These are phyloP conservation scores for Dreissena rostriformis DNA, from an alignment of 1,140 invertebrate species.

Conservation along the genomic window DNA sequence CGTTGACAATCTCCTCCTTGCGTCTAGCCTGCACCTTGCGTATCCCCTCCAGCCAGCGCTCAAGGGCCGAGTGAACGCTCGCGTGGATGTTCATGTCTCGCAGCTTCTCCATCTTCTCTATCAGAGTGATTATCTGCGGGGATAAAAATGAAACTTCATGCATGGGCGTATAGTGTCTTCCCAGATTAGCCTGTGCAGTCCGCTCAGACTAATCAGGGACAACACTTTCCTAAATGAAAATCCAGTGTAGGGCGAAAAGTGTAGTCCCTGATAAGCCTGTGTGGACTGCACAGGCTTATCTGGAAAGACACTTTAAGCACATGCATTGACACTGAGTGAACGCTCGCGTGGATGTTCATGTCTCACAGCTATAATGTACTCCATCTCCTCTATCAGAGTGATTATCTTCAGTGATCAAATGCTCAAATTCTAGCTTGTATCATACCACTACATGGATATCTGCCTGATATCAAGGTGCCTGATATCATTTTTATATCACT, in stretches of 20 bases:
- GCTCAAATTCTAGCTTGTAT: too few relatives aligned
- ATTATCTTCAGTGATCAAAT: conserved; percentile 83
- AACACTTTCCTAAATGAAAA: conserved; percentile 85
- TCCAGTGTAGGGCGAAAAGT: conserved; percentile 84
- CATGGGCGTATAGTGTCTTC: too few relatives aligned
- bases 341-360: conserved; percentile 84
- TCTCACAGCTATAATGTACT: conserved; percentile 84
- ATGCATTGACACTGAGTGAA: conserved; percentile 85
- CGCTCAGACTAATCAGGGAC: conserved; percentile 85
- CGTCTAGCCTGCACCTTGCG: conserved; percentile 86
- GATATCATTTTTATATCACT: too few relatives aligned
- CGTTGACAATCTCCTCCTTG: conserved; percentile 86
- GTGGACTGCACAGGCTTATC: conserved; percentile 85
- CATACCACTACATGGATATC: too few relatives aligned
- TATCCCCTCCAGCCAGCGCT: conserved; percentile 86
- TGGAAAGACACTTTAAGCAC: conserved; percentile 87
- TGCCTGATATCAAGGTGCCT: too few relatives aligned
- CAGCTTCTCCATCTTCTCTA: conserved; percentile 87
- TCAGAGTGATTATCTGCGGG: conserved; percentile 85
- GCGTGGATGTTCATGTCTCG: conserved; percentile 83
- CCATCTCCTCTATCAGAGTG: conserved; percentile 87
- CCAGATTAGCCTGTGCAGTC: conserved; percentile 86
- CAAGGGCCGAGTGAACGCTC: conserved; percentile 85
- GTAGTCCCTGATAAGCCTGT: conserved; percentile 87
- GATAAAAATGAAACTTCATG: neutral